Percentiles rank a stretch among this genome's conserved stretches.
Conservation (phyloP, 2,888 invertebrate genomes). For the Tromatobia lineatoria region DNA sequence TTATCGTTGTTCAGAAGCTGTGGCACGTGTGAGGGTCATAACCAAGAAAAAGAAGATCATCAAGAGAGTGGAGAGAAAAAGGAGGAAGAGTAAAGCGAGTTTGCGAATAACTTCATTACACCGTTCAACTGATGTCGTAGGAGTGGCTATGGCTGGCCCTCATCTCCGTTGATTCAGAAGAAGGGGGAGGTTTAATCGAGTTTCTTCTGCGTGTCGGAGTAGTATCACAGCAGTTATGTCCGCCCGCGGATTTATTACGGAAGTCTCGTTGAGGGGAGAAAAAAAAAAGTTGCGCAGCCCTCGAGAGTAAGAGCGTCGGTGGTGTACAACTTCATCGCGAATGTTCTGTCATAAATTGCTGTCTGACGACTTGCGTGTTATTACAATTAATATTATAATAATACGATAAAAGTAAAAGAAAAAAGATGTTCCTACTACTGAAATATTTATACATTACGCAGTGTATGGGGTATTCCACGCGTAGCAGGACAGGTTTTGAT, state of each 20-base stretch:
- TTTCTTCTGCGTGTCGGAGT: conserved; percentile 40
- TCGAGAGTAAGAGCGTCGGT: background rate
- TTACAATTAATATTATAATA: conserved; percentile 1
- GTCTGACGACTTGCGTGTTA: conserved; percentile 17
- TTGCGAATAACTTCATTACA: conserved; percentile 47
- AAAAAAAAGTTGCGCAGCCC: background rate
- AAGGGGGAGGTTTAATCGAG: conserved; percentile 56
- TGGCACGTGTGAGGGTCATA: background rate
- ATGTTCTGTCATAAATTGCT: conserved; percentile 17
- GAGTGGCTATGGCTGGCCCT: conserved; percentile 35
- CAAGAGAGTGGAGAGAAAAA: background rate
- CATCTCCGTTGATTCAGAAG: conserved; percentile 33
- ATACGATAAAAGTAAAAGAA: background rate
- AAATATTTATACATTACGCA: background rate
- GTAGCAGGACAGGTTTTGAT: no score
- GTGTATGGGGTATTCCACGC: no score
- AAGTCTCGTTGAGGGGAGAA: conserved; percentile 42
- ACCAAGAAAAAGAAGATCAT: background rate
- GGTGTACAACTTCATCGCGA: background rate
- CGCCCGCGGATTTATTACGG: conserved; percentile 57
- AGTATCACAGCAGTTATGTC: conserved; percentile 59
- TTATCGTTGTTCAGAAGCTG: background rate
- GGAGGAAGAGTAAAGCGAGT: conserved; percentile 21
- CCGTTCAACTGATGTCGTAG: conserved; percentile 30
- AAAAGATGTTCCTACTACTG: background rate